Conservation (phyloP, 2,888 invertebrate genomes). For the Melangyna quadrimaculata region DNA sequence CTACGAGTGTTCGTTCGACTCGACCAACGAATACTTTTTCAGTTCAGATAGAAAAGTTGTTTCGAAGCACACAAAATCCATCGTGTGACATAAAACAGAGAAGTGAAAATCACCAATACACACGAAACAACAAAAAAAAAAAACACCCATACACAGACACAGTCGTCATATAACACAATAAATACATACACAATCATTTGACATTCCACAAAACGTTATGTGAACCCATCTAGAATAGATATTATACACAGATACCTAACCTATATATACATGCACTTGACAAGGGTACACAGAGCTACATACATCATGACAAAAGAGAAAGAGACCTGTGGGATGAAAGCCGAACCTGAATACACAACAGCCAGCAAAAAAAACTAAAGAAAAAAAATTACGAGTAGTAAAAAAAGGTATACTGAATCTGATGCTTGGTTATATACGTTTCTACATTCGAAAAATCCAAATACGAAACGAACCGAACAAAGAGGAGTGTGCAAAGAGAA, state of each 20-base stretch:
- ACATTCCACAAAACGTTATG: constrained; percentile 71
- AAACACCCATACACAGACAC: background rate
- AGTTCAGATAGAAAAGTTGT: constrained; percentile 54
- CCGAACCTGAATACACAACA: constrained; percentile 68
- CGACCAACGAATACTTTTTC: constrained; percentile 48
- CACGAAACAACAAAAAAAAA: background rate
- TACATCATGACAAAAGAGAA: constrained; percentile 62
- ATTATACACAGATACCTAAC: constrained; percentile 49
- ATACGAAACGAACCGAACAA: constrained; percentile 65
- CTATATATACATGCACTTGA: constrained; percentile 53
- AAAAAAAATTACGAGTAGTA: constrained; percentile 47
- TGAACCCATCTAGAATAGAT: constrained; percentile 41
- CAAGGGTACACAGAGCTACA: constrained; percentile 30
- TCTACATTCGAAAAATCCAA: constrained; percentile 62
- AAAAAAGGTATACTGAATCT: constrained; percentile 56
- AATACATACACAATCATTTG: constrained; percentile 52
- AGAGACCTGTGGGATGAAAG: constrained; percentile 72
- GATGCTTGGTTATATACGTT: constrained; percentile 63
- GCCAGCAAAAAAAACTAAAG: constrained; percentile 11
- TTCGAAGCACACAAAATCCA: constrained; percentile 35
- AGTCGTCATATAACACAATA: background rate
- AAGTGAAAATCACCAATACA: constrained; percentile 57
- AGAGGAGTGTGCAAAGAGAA: constrained; percentile 70
- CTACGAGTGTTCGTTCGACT: constrained; percentile 4
- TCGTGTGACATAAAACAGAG: constrained; percentile 63